A percentile compares a stretch with the other conserved stretches of the same genome.
phyloP scores from a whole-genome alignment of 2,113 vertebrate species.

The Alligator mississippiensis region DNA sequence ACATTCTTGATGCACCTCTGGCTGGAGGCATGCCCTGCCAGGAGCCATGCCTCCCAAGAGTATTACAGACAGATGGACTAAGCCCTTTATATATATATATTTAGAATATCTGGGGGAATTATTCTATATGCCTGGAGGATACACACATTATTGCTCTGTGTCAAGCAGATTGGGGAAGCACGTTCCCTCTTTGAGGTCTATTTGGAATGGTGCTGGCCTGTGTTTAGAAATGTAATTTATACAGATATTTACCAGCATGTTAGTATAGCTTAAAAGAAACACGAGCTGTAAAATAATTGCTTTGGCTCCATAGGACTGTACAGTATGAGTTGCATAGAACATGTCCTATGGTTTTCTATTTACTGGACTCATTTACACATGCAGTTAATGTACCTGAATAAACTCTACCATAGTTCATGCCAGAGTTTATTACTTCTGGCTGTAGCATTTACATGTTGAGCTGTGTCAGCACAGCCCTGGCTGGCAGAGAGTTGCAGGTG shows the following conservation, averaged over 20 bases:
- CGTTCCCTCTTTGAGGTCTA: neutral
- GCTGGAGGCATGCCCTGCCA: too few relatives aligned
- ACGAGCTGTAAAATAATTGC: neutral
- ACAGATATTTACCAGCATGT: neutral
- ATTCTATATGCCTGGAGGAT: neutral
- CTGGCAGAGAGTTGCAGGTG: too few relatives aligned
- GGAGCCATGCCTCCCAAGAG: neutral
- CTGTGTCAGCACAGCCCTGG: too few relatives aligned
- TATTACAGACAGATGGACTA: neutral
- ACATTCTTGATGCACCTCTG: too few relatives aligned
- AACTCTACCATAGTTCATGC: too few relatives aligned
- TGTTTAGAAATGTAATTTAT: neutral
- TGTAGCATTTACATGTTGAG: too few relatives aligned
- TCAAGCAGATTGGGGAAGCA: rapidly evolving
- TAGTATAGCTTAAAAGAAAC: neutral
- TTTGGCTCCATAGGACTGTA: neutral
- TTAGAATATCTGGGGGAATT: neutral
- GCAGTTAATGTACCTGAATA: too few relatives aligned
- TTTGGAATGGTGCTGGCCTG: neutral
- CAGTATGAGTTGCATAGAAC: neutral
- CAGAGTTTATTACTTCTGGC: too few relatives aligned
- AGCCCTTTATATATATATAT: too few relatives aligned
- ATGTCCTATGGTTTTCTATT: neutral
- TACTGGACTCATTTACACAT: too few relatives aligned
- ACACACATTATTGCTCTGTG: neutral